Percentiles rank a stretch among this genome's conserved stretches.
Conservation (phyloP, 2,113 vertebrate species). For the Callaeas wilsoni region DNA sequence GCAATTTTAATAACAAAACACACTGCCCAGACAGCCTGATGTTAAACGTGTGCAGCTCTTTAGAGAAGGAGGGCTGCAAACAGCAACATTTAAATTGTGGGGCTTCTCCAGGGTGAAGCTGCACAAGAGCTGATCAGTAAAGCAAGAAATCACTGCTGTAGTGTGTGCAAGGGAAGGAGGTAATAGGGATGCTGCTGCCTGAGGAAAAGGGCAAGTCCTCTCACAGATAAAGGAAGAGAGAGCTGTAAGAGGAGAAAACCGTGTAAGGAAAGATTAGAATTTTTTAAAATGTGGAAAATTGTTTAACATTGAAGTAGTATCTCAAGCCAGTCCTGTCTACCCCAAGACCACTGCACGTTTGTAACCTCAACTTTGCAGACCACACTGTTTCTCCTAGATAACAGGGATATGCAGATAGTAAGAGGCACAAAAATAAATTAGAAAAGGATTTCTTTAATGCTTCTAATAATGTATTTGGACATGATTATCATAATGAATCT, state of each 20-base stretch:
- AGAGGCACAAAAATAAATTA: conserved; percentile 63
- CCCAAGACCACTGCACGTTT: not conserved
- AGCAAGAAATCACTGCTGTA: conserved; percentile 16
- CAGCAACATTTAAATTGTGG: conserved; percentile 11
- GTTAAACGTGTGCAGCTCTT: not conserved
- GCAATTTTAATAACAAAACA: conserved; percentile 33
- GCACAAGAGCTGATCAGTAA: not conserved
- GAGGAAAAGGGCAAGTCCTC: conserved; percentile 31
- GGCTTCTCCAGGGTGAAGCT: conserved; percentile 14
- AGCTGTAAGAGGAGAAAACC: conserved; percentile 4
- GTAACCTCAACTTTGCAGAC: conserved; percentile 55
- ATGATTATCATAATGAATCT: conserved; percentile 66
- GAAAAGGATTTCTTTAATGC: conserved; percentile 55
- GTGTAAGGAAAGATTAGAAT: conserved; percentile 29
- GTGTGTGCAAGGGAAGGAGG: not conserved
- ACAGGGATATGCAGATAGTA: conserved; percentile 43
- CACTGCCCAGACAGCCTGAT: not conserved
- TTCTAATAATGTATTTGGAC: conserved; percentile 52
- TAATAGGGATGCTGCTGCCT: conserved; percentile 49
- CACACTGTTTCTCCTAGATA: conserved; percentile 55
- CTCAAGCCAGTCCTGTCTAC: conserved; percentile 2
- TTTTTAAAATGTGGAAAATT: conserved; percentile 23
- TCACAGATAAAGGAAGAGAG: conserved; percentile 49
- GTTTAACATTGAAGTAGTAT: conserved; percentile 36
- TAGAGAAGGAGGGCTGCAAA: not conserved